Base-by-base conservation (phyloP, 2,888 invertebrate species). In the Scelioninae gen. 2 region DNA sequence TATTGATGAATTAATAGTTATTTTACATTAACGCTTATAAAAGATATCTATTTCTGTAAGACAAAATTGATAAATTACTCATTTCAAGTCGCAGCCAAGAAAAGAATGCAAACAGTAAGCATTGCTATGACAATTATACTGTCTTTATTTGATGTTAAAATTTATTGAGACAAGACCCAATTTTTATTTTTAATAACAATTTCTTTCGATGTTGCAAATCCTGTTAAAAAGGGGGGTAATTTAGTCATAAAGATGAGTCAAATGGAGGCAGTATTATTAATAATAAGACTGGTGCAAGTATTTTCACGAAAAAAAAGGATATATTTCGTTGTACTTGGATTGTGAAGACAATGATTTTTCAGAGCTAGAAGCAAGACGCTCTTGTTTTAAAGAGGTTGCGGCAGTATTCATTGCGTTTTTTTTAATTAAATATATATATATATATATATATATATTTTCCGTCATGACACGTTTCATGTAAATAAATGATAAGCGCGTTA, bases 321-420 rank as follows among this genome's bases (percentile, higher is more conserved):
- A 15, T 33, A 61, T 15, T 50, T 67, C 39, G 50, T 53, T 65
- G n/a, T 25, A 6, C 4, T 25, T 25, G 58, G 39, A 52, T 68
- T 41, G 13, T 55, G 15, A 31, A 61, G 55, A 67, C 33, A 41
- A 61, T 31, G 46, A 48, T 25, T 45, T 45, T 43, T 31, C 53
- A 65, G 37, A 60, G 53, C n/a, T 53, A 60, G 43, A 73, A 57
- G 33, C 31, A 74, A 53, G 19, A 73, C 52, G 76, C 76, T 75
- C 76, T 77, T 76, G 75, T 78, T 76, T 76, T 75, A 76, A 77
- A 77, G 73, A 79, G 75, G 74, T 76, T 77, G 75, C 74, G 73
- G 69, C 69, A 74, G 73, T 74, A 69, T 74, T 74, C 48, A 45
- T 71, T 64, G 60, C 53, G 41, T 46, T 69, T 60, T 52, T 53